These are phyloP conservation scores for Actenoides lindsayi DNA, from an alignment of 2,113 vertebrate genomes.

Conservation along the genomic window DNA sequence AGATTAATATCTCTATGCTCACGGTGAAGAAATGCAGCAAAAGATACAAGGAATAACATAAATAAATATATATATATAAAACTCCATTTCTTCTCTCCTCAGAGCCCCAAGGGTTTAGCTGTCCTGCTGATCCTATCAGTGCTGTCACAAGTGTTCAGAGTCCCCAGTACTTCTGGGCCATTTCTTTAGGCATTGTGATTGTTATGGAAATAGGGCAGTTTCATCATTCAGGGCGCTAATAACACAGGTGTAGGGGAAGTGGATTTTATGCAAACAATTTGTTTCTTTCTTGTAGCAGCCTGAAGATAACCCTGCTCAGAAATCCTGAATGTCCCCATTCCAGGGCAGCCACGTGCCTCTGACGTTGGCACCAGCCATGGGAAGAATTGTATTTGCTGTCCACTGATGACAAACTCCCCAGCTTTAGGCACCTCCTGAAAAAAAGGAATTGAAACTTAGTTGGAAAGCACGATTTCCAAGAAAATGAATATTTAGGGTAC, in stretches of 20 bases:
- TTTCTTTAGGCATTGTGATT: not conserved
- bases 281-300: not conserved
- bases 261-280: constrained; percentile 21
- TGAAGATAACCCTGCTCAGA: not conserved
- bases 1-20: not conserved
- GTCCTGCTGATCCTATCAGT: not conserved
- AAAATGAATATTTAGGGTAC: not conserved
- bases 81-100: not conserved
- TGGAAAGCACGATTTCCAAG: constrained; percentile 8
- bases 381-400: not conserved
- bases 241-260: constrained; percentile 5
- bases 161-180: not conserved
- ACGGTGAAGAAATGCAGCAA: not conserved
- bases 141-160: not conserved
- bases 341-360: not conserved
- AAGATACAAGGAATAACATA: not conserved
- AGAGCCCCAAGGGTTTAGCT: not conserved
- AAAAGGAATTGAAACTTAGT: not conserved
- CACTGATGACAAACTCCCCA: fast-evolving
- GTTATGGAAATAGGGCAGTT: not conserved
- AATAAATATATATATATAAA: not conserved
- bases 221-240: not conserved
- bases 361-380: not conserved
- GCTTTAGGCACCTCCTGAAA: not conserved
- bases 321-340: fast-evolving